Base-by-base conservation (phyloP, 30 jellyfish, hydroid and myxozoan species). In the Sanderia malayensis region DNA sequence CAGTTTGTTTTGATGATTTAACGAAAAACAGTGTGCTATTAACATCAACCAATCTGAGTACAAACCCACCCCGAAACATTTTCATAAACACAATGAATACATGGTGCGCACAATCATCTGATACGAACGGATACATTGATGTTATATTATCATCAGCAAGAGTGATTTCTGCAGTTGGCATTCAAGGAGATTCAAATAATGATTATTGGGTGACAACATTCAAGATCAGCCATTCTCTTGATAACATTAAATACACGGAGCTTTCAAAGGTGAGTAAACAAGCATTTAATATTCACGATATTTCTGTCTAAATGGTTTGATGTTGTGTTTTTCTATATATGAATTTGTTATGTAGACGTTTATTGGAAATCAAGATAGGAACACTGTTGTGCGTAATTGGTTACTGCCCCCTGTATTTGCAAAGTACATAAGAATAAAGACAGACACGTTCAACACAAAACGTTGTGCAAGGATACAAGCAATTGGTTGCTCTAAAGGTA, bases 141-240 rank as follows among this genome's bases (percentile, higher is more conserved):
- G 49, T 80, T 31, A 74, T 65, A 59, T 27, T 80, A 9, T 19
- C 46, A 21, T 7, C 29, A 45, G 63, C 84, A 15, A 80, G 58
- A 26, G 65, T 67, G 61, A 52, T 80, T 20, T 49, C 81, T 25
- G 84, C 82, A 0, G 41, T 67, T 41, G 92, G 83, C 11, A 27
- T 80, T 2, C 92, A 80, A 58, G 83, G 83, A n/a, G 92, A 80
- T 26, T 69, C 92, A 8, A 46, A 80, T 17, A 45, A n/a, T 22
- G 83, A 80, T 1, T 23, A 80, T 17, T 80, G 83, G 83, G 78
- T 57, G 30, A 80, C 34, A 57, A 41, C 47, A 1, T 57, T 68
- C 34, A 55, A 33, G 22, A 1, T 80, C 37, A 67, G 78, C 13
- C 79, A 67, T 80, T 71, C 76, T 10, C 52, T 34, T 19, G 29